Conservation (phyloP, 1,140 invertebrate genomes). For the Papilio aristodemus region DNA sequence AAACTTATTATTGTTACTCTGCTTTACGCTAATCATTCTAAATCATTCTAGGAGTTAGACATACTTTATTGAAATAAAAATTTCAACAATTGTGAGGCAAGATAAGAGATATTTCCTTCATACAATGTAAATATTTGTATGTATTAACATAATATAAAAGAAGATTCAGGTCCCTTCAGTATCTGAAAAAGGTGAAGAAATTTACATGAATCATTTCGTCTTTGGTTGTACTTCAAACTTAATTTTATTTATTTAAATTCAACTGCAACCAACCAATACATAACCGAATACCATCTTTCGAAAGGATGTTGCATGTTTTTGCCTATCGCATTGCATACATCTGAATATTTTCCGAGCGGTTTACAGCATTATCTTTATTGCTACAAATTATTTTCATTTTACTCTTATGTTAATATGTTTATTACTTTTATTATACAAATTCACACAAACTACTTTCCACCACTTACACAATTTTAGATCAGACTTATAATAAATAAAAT, state of each 20-base stretch:
- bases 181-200: neutral
- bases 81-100: neutral
- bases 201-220: too few species aligned
- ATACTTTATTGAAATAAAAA: neutral
- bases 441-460: conserved; percentile 3
- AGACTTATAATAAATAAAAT: neutral
- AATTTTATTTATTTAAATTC: neutral
- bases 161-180: neutral
- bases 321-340: too few species aligned
- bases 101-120: conserved; percentile 11
- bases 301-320: too few species aligned
- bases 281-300: too few species aligned
- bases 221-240: too few species aligned
- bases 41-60: too few species aligned
- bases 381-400: too few species aligned
- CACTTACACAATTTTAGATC: neutral
- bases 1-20: neutral
- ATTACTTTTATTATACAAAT: too few species aligned
- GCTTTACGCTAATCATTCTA: too few species aligned
- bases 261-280: neutral
- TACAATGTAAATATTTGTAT: neutral
- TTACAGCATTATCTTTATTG: too few species aligned
- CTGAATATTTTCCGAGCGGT: too few species aligned
- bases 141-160: neutral
- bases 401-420: too few species aligned